A percentile compares a stretch with the other conserved stretches of the same genome.
Evolutionary conservation across 2,797 vertebrate species (phyloP).

Genomic region (Myoxocephalus aenaeus): DNA sequence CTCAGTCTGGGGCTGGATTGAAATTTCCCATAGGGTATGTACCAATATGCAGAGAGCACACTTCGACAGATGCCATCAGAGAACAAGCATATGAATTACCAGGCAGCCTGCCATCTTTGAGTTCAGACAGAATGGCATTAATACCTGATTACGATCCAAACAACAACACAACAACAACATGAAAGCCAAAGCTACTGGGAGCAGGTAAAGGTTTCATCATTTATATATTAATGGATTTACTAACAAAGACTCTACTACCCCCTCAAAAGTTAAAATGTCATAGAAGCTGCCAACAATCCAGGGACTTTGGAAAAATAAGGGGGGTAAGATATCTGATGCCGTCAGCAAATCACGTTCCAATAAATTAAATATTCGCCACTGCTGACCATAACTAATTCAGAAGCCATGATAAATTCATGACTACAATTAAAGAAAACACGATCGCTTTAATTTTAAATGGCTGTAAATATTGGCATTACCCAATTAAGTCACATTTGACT

Average conservation of each 20-base stretch:
- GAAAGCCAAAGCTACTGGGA: constrained; percentile 89
- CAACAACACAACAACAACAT: constrained; percentile 91
- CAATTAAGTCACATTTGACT: constrained; percentile 81
- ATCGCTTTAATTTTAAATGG: constrained; percentile 86
- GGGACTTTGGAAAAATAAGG: constrained; percentile 63
- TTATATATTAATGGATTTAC: constrained; percentile 90
- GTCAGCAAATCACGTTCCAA: constrained; percentile 85
- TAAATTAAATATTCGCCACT: constrained; percentile 85
- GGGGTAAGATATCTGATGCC: constrained; percentile 72
- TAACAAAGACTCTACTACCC: constrained; percentile 85
- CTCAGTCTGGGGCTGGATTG: constrained; percentile 86
- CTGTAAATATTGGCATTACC: constrained; percentile 88
- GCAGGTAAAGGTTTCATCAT: constrained; percentile 91
- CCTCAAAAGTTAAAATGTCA: constrained; percentile 84
- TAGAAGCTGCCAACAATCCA: constrained; percentile 80
- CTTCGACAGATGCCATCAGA: constrained; percentile 91
- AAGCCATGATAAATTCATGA: constrained; percentile 84
- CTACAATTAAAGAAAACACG: constrained; percentile 88
- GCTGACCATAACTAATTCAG: constrained; percentile 89
- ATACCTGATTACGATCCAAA: constrained; percentile 89
- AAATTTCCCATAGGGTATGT: constrained; percentile 90
- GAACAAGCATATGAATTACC: constrained; percentile 91
- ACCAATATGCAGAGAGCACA: constrained; percentile 88
- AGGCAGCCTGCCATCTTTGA: constrained; percentile 89
- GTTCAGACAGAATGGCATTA: constrained; percentile 91